Conservation (phyloP, 2,113 vertebrate species). For the Zosterops lateralis region DNA sequence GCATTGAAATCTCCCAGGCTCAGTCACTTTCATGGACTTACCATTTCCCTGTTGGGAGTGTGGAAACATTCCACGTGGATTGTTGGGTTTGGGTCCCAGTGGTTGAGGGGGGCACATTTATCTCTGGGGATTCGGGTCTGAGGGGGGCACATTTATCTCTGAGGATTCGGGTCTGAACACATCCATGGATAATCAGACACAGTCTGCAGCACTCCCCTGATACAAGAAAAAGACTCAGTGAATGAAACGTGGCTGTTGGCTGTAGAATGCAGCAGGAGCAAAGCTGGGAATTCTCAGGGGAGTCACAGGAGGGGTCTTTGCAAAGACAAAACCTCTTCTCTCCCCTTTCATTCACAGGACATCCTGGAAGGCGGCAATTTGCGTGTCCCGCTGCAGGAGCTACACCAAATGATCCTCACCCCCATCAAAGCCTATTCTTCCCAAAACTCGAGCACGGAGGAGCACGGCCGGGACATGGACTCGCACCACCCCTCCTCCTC, state of each 20-base stretch:
- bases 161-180: neutral
- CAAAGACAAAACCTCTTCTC: neutral
- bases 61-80: neutral
- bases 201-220: neutral
- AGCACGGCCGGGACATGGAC: conserved; percentile 73
- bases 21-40: neutral
- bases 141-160: rapidly evolving
- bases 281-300: neutral
- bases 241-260: rapidly evolving
- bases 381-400: conserved; percentile 90
- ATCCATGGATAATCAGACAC: neutral
- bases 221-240: neutral
- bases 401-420: conserved; percentile 97
- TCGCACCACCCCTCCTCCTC: conserved; percentile 65
- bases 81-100: neutral
- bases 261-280: neutral
- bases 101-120: rapidly evolving
- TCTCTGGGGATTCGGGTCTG: neutral
- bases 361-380: conserved; percentile 93
- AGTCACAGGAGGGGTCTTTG: rapidly evolving
- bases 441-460: conserved; percentile 61
- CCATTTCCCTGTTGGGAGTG: neutral
- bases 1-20: neutral
- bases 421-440: conserved; percentile 89
- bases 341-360: conserved; percentile 71